A percentile compares a stretch with the other conserved stretches of the same genome.
Evolutionary conservation across 2,888 invertebrate genomes (phyloP).

Genomic region (Exocentrus adspersus): DNA sequence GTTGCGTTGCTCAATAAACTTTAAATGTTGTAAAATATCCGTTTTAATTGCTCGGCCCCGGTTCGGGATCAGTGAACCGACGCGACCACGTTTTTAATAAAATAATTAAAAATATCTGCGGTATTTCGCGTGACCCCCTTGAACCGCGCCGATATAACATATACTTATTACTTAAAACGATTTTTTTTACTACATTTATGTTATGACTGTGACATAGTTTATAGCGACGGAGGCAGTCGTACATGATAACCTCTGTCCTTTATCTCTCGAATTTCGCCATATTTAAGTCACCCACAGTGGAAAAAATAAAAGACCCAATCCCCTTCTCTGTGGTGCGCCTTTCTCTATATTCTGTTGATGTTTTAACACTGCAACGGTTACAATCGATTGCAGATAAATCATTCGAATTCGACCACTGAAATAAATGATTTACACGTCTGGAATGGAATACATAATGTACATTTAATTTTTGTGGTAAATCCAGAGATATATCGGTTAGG

Average conservation of each 20-base stretch:
- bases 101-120: not conserved
- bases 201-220: too few species aligned
- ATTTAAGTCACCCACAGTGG: too few species aligned
- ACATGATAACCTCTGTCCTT: too few species aligned
- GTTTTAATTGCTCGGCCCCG: constrained; percentile 11
- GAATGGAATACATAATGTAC: not conserved
- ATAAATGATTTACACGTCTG: not conserved
- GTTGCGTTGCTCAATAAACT: constrained; percentile 8
- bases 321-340: too few species aligned
- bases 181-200: too few species aligned
- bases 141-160: not conserved
- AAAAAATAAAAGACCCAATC: too few species aligned
- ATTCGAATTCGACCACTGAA: not conserved
- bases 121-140: not conserved
- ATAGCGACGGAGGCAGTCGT: too few species aligned
- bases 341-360: too few species aligned
- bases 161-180: not conserved
- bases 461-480: not conserved
- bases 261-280: too few species aligned
- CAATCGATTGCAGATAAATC: too few species aligned
- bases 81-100: not conserved
- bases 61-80: constrained; percentile 10
- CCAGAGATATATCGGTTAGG: too few species aligned
- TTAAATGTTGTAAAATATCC: constrained; percentile 4
- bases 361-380: too few species aligned